Evolutionary conservation across 2,113 vertebrate species (phyloP).

Genomic region (Tachycineta bicolor): DNA sequence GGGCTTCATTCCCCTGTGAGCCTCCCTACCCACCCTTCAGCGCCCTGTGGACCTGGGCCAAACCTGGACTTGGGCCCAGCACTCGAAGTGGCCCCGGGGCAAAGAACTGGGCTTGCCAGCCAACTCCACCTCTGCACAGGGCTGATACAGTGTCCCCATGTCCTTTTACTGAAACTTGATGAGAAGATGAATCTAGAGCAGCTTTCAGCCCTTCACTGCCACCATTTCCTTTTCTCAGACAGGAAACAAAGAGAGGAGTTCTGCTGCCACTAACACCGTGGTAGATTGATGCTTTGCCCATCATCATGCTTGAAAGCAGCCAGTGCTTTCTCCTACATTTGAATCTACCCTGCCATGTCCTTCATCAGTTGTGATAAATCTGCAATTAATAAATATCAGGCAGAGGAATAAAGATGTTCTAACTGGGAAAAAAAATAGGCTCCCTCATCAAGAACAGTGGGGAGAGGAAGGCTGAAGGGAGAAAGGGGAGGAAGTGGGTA

Average conservation of each 20-base stretch:
- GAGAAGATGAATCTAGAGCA: neutral
- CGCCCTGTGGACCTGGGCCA: neutral
- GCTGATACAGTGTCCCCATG: neutral
- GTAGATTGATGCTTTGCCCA: neutral
- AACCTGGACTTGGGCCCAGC: neutral
- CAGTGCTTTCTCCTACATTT: neutral
- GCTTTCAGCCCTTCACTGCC: fast-evolving
- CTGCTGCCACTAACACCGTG: fast-evolving
- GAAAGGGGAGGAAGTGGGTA: neutral
- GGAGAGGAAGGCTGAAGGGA: neutral
- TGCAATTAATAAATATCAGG: neutral
- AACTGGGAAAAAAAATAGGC: neutral
- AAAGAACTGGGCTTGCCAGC: neutral
- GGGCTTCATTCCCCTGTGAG: neutral
- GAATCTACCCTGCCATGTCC: neutral
- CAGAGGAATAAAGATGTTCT: neutral
- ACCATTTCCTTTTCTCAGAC: neutral
- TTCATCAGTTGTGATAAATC: neutral
- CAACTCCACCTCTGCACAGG: fast-evolving
- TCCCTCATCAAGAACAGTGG: neutral
- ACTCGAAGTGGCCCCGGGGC: neutral
- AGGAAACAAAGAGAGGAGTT: neutral
- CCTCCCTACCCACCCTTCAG: neutral
- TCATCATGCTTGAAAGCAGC: fast-evolving
- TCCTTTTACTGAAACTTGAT: fast-evolving